Evolutionary conservation across 2,113 vertebrate genomes (phyloP).

Genomic region (Columba janthina): DNA sequence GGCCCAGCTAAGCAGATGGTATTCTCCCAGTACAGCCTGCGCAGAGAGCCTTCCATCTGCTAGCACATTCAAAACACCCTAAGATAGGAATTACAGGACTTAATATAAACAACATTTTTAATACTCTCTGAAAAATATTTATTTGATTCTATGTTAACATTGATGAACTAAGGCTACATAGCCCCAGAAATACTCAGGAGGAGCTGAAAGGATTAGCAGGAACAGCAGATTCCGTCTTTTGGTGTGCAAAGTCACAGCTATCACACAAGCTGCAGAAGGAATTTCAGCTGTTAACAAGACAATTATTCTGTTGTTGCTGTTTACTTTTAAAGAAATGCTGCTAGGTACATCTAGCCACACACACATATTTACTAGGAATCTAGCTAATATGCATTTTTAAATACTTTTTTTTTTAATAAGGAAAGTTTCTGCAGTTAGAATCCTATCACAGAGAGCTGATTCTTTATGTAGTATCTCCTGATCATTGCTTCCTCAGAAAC

Average conservation of each 20-base stretch:
- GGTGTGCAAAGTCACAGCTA: background rate
- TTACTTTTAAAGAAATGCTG: background rate
- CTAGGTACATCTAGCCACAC: background rate
- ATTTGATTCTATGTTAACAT: conserved; percentile 5
- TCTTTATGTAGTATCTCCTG: background rate
- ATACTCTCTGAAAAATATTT: conserved; percentile 41
- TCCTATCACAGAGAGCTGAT: accelerated
- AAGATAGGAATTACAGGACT: background rate
- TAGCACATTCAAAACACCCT: background rate
- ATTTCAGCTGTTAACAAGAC: background rate
- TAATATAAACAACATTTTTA: background rate
- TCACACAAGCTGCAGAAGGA: background rate
- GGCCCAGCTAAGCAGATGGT: conserved; percentile 37
- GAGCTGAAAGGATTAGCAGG: background rate
- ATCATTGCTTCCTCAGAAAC: background rate
- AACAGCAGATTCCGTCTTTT: background rate
- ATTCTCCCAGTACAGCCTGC: background rate
- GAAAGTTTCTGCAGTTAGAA: background rate
- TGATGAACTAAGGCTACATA: background rate
- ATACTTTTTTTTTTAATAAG: background rate
- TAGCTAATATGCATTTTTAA: background rate
- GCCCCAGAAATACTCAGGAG: background rate
- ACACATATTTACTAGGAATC: accelerated
- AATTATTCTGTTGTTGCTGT: background rate
- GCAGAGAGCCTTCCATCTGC: background rate